phyloP scores from a whole-genome alignment of 1,140 invertebrate genomes.

The Drosophila arizonae region DNA sequence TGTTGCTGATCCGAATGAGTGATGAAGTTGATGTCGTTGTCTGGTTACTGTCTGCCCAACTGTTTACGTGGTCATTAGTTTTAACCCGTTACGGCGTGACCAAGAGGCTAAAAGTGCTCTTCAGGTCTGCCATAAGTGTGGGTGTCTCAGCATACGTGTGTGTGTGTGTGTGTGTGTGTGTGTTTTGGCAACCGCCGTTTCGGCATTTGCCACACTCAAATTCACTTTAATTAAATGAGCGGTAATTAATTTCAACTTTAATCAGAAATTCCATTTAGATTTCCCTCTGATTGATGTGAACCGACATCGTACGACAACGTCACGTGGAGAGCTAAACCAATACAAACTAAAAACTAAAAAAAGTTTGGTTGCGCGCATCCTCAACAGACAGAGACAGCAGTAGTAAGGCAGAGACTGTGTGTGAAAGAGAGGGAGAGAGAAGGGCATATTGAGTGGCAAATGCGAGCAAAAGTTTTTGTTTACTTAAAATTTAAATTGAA shows the following conservation, averaged over 20 bases:
- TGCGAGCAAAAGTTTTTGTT: neutral
- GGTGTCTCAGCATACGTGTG: conserved; percentile 13
- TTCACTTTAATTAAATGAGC: conserved; percentile 81
- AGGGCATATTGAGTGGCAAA: neutral
- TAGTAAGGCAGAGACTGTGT: neutral
- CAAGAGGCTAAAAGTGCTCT: conserved; percentile 51
- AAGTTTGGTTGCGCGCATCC: conserved; percentile 47
- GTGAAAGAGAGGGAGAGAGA: neutral
- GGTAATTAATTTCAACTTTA: conserved; percentile 82
- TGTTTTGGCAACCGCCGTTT: conserved; percentile 27
- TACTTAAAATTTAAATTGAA: conserved; percentile 7
- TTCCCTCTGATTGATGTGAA: conserved; percentile 77
- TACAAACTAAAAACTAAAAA: conserved; percentile 23
- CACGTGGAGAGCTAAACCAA: conserved; percentile 46
- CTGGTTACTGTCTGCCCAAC: conserved; percentile 77
- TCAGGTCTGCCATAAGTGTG: conserved; percentile 39
- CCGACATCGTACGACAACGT: conserved; percentile 71
- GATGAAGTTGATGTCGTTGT: conserved; percentile 75
- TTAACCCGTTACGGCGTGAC: conserved; percentile 66
- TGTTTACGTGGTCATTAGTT: conserved; percentile 76
- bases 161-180: conserved; percentile 9
- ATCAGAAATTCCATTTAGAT: conserved; percentile 82
- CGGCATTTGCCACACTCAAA: conserved; percentile 56
- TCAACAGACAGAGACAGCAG: neutral
- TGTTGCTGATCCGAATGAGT: conserved; percentile 54